Conservation (phyloP, 1,140 invertebrate species). For the Philotrypesis tridentata region DNA sequence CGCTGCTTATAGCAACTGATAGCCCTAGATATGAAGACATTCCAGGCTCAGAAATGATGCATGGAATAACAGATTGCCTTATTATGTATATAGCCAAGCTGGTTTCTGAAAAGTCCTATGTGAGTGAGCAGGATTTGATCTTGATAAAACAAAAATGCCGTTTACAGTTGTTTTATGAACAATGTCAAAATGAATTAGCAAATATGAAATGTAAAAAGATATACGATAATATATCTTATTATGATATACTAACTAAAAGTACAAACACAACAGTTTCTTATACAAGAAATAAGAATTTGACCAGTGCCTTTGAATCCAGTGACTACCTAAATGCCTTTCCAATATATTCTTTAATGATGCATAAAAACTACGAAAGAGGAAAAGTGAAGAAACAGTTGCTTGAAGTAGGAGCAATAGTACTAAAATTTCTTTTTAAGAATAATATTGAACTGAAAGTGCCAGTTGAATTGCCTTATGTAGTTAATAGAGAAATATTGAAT, state of each 20-base stretch:
- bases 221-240: slow-evolving; percentile 42
- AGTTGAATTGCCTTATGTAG: slow-evolving; percentile 46
- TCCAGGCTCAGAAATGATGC: slow-evolving; percentile 36
- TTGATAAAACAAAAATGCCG: slow-evolving; percentile 19
- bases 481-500: slow-evolving; percentile 42
- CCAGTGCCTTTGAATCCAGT: slow-evolving; percentile 40
- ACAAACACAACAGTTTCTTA: slow-evolving; percentile 43
- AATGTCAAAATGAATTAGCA: slow-evolving; percentile 35
- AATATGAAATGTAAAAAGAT: slow-evolving; percentile 45
- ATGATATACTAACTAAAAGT: slow-evolving; percentile 48
- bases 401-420: slow-evolving; percentile 6
- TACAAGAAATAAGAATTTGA: slow-evolving; percentile 41
- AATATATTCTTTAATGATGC: slow-evolving; percentile 45
- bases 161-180: slow-evolving; percentile 14
- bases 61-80: slow-evolving; percentile 34
- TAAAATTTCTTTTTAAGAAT: slow-evolving; percentile 40
- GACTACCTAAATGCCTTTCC: slow-evolving; percentile 43
- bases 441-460: slow-evolving; percentile 22
- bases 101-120: slow-evolving; percentile 18
- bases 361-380: slow-evolving; percentile 46
- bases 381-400: slow-evolving; percentile 36
- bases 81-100: slow-evolving; percentile 44
- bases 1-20: slow-evolving; percentile 37
- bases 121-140: slow-evolving; percentile 39
- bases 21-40: slow-evolving; percentile 43